These are phyloP conservation scores for Zelostemma sp. DNA, from an alignment of 1,140 invertebrate genomes.

Conservation along the genomic window DNA sequence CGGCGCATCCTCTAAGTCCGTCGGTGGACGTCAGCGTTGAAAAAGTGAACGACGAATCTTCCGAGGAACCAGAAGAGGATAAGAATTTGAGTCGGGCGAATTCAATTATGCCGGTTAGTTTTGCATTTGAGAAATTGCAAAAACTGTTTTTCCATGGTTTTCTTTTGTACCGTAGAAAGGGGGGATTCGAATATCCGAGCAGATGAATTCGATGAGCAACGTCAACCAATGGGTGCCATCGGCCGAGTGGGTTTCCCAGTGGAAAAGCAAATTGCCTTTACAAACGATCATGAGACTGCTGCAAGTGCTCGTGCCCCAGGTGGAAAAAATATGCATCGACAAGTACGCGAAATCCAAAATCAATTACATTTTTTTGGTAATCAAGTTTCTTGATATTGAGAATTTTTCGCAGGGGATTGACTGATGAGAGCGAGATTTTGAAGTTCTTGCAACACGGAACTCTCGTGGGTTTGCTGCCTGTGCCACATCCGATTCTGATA, in stretches of 20 bases:
- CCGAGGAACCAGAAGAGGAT: constrained; percentile 38
- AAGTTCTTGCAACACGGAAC: constrained; percentile 99
- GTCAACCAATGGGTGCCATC: constrained; percentile 83
- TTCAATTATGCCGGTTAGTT: constrained; percentile 60
- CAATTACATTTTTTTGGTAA: too few species aligned
- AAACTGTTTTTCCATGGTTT: constrained; percentile 5
- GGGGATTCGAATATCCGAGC: constrained; percentile 39
- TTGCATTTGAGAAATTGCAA: background rate
- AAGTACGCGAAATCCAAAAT: constrained; percentile 80
- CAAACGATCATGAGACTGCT: constrained; percentile 99
- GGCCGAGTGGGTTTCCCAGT: constrained; percentile 94
- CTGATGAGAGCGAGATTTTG: constrained; percentile 99
- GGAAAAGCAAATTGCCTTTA: constrained; percentile 96
- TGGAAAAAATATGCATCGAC: constrained; percentile 99
- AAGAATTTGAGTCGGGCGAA: constrained; percentile 44
- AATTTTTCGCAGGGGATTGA: constrained; percentile 91
- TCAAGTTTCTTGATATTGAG: too few species aligned
- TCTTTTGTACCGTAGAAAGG: constrained; percentile 31
- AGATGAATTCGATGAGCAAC: constrained; percentile 33
- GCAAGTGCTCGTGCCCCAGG: constrained; percentile 98
- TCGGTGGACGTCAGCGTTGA: constrained; percentile 52
- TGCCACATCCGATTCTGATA: constrained; percentile 99
- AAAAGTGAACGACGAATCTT: constrained; percentile 32
- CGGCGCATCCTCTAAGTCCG: constrained; percentile 80
- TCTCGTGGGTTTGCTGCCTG: constrained; percentile 95